phyloP scores from a whole-genome alignment of 1,140 invertebrate genomes.

The Nixonia krombeini region DNA sequence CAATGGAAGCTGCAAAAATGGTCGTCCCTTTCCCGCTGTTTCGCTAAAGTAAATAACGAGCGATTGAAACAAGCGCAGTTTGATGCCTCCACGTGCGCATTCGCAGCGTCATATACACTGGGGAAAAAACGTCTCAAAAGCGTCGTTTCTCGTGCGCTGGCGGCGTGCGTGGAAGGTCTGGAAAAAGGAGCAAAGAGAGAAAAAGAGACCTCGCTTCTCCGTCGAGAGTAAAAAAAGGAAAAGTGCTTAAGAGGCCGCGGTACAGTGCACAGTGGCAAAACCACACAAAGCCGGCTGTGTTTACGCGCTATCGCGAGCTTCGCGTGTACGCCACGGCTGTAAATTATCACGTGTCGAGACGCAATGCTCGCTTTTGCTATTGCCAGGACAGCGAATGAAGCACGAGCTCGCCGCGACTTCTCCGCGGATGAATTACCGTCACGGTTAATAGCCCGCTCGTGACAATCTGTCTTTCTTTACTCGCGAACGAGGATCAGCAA shows the following conservation, averaged over 20 bases:
- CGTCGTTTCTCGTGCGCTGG: slow-evolving; percentile 22
- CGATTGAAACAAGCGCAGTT: no score
- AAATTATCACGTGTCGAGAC: slow-evolving; percentile 56
- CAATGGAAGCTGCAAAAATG: no score
- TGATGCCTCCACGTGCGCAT: no score
- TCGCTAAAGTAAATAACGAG: no score
- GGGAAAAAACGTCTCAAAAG: slow-evolving; percentile 9
- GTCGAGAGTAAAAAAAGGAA: slow-evolving; percentile 33
- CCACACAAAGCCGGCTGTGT: slow-evolving; percentile 52
- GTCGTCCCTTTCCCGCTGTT: no score
- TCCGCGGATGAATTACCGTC: neutral
- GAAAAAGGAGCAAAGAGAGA: slow-evolving; percentile 3
- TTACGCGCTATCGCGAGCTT: slow-evolving; percentile 43
- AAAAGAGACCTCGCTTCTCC: slow-evolving; percentile 20
- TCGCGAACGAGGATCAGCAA: no score
- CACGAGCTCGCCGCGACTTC: slow-evolving; percentile 22
- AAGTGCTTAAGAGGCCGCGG: slow-evolving; percentile 41
- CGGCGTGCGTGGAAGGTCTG: slow-evolving; percentile 13
- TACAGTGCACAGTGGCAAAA: slow-evolving; percentile 29
- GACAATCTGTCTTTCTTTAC: no score
- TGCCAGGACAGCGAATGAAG: slow-evolving; percentile 23
- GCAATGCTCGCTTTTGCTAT: slow-evolving; percentile 50
- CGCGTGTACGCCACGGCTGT: slow-evolving; percentile 43
- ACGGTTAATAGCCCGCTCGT: neutral
- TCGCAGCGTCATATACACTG: slow-evolving; percentile 4